A percentile compares a stretch with the other conserved stretches of the same genome.
Evolutionary conservation across 2,797 vertebrate species (phyloP).

Genomic region (Spheniscus humboldti): DNA sequence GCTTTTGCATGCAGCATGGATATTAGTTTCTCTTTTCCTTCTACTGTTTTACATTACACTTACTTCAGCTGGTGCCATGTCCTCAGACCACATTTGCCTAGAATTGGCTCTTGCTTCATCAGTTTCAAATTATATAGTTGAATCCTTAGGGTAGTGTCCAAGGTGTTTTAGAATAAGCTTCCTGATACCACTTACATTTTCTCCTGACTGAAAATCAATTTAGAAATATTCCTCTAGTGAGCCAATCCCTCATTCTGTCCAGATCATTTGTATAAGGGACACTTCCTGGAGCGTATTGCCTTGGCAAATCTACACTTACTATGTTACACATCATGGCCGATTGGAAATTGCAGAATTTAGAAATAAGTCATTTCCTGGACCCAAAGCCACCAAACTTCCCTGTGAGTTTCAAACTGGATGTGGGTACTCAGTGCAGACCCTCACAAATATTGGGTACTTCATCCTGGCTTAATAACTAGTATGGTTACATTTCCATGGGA

Average conservation of each 20-base stretch:
- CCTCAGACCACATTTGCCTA: constrained; percentile 6
- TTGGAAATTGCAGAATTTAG: not conserved
- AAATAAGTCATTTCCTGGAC: not conserved
- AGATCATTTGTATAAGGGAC: not conserved
- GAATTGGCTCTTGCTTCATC: not conserved
- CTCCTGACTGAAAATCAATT: not conserved
- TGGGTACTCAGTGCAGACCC: not conserved
- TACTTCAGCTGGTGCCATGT: constrained; percentile 54
- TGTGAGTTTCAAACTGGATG: not conserved
- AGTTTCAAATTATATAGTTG: not conserved
- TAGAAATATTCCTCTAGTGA: not conserved
- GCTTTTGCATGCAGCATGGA: constrained; percentile 55
- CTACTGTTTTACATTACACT: not conserved
- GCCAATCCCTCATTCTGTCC: not conserved
- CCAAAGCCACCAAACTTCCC: not conserved
- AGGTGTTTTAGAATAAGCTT: not conserved
- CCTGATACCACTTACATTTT: not conserved
- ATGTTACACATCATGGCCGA: not conserved
- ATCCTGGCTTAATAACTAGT: not conserved
- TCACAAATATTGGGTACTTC: not conserved
- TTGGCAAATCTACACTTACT: not conserved
- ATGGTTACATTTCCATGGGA: not conserved
- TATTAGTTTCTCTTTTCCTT: constrained; percentile 37
- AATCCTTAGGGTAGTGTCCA: not conserved
- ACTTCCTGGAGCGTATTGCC: not conserved